phyloP scores from a whole-genome alignment of 2,888 invertebrate genomes.

The Micoletzkya japonica region DNA sequence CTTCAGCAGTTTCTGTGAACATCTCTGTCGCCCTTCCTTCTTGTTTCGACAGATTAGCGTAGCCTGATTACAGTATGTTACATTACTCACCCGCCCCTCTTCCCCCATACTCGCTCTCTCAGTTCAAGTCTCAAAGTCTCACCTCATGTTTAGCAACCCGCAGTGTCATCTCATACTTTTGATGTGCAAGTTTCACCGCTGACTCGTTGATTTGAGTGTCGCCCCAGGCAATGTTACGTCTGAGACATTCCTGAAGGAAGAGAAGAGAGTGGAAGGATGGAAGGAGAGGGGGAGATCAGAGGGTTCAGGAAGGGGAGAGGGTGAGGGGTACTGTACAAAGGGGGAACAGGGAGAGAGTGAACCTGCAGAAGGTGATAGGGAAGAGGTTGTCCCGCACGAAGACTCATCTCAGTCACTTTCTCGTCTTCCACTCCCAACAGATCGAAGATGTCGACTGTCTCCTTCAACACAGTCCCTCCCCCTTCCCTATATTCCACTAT shows the following conservation, averaged over 20 bases:
- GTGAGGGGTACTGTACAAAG: no score
- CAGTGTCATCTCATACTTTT: background rate
- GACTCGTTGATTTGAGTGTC: background rate
- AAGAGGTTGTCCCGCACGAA: background rate
- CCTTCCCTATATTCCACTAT: background rate
- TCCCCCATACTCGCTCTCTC: no score
- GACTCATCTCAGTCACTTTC: background rate
- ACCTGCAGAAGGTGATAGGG: background rate
- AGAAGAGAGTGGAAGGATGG: no score
- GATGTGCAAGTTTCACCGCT: background rate
- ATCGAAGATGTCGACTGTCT: background rate
- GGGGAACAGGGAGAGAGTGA: no score
- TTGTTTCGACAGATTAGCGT: background rate
- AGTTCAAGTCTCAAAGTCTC: no score
- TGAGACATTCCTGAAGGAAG: background rate
- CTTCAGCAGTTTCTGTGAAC: background rate
- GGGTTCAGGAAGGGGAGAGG: no score
- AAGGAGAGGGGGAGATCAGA: no score
- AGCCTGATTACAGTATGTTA: background rate
- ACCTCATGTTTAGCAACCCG: background rate
- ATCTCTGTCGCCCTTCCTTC: conserved; percentile 1
- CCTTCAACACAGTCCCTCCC: background rate
- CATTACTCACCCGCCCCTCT: background rate
- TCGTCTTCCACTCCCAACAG: background rate
- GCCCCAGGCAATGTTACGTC: background rate